phyloP scores from a whole-genome alignment of 1,140 invertebrate species.

The Aphaenogaster ashmeadi region DNA sequence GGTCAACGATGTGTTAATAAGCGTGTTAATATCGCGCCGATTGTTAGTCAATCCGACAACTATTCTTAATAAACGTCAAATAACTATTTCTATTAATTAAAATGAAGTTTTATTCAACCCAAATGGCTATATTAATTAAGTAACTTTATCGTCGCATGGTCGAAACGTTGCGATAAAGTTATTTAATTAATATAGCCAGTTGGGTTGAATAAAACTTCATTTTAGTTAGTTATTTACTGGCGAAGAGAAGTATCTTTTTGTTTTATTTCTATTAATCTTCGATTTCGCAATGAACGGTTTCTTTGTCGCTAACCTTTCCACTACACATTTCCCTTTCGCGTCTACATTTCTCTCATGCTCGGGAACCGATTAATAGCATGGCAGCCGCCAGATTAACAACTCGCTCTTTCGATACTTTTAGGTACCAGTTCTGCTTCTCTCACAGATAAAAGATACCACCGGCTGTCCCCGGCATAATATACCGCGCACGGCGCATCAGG shows the following conservation, averaged over 20 bases:
- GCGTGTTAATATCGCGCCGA: neutral
- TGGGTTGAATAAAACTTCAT: too few species aligned
- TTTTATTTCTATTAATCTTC: constrained; percentile 7
- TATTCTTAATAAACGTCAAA: neutral
- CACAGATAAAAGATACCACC: constrained; percentile 29
- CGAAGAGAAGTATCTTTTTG: too few species aligned
- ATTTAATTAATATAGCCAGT: too few species aligned
- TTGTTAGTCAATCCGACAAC: neutral
- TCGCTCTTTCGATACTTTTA: constrained; percentile 4
- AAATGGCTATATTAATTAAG: too few species aligned
- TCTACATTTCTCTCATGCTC: neutral
- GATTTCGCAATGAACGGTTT: neutral
- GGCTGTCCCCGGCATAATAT: constrained; percentile 10
- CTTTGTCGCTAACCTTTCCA: constrained; percentile 1
- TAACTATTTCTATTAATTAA: constrained; percentile 1
- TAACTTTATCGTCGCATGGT: too few species aligned
- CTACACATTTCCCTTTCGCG: neutral
- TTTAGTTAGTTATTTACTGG: too few species aligned
- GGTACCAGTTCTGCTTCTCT: constrained; percentile 13
- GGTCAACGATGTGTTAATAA: neutral
- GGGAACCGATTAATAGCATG: neutral
- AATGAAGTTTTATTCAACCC: too few species aligned
- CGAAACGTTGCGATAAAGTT: too few species aligned
- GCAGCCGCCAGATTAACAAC: neutral
- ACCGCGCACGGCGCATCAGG: neutral